phyloP scores from a whole-genome alignment of 2,797 vertebrate species.

The Pterois miles region DNA sequence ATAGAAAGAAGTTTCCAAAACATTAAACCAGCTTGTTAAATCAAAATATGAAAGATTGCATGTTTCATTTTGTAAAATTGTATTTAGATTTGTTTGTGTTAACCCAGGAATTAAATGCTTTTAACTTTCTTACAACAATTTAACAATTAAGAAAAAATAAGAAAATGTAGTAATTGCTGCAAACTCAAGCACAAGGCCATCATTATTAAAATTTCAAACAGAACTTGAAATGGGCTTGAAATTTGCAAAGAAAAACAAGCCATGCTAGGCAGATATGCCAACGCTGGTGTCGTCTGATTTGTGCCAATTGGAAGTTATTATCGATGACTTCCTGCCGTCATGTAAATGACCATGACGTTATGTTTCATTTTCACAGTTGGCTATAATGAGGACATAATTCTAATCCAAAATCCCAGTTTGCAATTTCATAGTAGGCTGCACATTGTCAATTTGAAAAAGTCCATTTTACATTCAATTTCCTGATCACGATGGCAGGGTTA shows the following conservation, averaged over 20 bases:
- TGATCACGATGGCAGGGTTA: background rate
- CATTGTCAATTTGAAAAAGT: background rate
- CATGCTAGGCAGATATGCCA: background rate
- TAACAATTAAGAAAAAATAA: too few relatives aligned
- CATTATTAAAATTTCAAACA: background rate
- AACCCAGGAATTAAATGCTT: background rate
- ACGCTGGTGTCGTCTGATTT: background rate
- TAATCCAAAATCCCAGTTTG: background rate
- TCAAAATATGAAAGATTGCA: background rate
- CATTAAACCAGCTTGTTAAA: background rate
- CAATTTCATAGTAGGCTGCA: background rate
- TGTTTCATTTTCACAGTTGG: background rate
- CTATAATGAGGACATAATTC: background rate
- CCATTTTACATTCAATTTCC: background rate
- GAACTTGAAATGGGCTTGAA: background rate
- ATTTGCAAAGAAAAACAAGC: background rate
- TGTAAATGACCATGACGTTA: background rate
- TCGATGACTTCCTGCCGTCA: background rate
- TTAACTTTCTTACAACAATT: too few relatives aligned
- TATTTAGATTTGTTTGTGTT: background rate
- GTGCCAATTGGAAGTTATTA: background rate
- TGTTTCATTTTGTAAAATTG: background rate
- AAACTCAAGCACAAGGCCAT: background rate
- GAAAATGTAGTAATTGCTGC: background rate
- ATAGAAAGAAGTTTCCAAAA: background rate